Conservation (phyloP, 1,140 invertebrate genomes). For the Cyphomyrmex costatus region DNA sequence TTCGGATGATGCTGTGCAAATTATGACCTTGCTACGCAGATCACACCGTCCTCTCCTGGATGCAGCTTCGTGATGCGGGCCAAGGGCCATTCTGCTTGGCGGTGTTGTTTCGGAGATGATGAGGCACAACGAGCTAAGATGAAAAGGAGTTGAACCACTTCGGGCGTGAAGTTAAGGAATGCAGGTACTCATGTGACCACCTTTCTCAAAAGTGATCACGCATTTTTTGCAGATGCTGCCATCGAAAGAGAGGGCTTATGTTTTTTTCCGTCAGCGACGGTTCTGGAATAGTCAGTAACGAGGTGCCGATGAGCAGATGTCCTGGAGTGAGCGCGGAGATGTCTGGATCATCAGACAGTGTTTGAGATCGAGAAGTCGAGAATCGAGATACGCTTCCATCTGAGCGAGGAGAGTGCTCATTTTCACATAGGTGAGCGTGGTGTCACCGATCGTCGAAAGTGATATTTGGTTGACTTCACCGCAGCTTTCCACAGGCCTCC, state of each 20-base stretch:
- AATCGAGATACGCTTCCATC: constrained; percentile 43
- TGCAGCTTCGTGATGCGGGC: too few relatives aligned
- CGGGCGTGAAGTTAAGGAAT: not conserved
- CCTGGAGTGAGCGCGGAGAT: too few relatives aligned
- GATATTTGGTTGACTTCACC: not conserved
- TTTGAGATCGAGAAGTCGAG: not conserved
- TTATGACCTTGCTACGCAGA: too few relatives aligned
- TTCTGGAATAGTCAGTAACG: too few relatives aligned
- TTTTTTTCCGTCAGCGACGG: too few relatives aligned
- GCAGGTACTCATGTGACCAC: not conserved
- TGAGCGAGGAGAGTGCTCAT: constrained; percentile 48
- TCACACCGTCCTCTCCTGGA: too few relatives aligned
- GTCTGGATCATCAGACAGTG: constrained; percentile 5
- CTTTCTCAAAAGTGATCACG: not conserved
- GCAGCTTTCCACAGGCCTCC: too few relatives aligned
- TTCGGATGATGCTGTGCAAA: too few relatives aligned
- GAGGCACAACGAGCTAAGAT: too few relatives aligned
- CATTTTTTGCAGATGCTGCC: not conserved
- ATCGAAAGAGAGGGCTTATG: not conserved
- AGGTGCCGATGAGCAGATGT: too few relatives aligned
- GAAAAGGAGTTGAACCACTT: not conserved
- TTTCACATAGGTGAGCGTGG: constrained; percentile 50
- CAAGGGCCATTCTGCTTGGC: too few relatives aligned
- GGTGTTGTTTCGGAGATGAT: too few relatives aligned
- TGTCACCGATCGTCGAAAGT: not conserved